Conservation (phyloP, 2,797 vertebrate genomes). For the Hoplostethus atlanticus region DNA sequence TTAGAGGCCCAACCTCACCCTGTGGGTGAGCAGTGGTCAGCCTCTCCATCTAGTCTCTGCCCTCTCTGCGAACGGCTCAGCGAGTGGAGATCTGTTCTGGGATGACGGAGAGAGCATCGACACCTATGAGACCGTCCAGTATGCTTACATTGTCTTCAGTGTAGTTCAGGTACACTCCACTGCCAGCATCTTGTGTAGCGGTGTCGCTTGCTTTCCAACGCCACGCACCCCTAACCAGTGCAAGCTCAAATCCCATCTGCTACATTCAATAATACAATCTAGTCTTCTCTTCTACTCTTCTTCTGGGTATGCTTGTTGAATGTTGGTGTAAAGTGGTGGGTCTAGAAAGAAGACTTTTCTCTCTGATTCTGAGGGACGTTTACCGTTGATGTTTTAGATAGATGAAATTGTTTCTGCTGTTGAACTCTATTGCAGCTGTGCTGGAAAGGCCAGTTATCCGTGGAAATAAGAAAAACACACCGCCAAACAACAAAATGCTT, state of each 20-base stretch:
- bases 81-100: constrained; percentile 91
- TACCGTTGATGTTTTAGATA: too few species aligned
- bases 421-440: too few species aligned
- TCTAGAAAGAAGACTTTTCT: too few species aligned
- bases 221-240: not conserved
- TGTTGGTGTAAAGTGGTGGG: too few species aligned
- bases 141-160: constrained; percentile 86
- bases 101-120: constrained; percentile 89
- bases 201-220: too few species aligned
- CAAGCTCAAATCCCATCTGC: not conserved
- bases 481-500: too few species aligned
- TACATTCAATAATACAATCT: not conserved
- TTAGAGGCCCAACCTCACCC: constrained; percentile 85
- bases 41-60: constrained; percentile 84
- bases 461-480: too few species aligned
- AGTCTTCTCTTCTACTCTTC: too few species aligned
- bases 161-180: constrained; percentile 80
- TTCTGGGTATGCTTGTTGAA: too few species aligned
- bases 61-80: constrained; percentile 77
- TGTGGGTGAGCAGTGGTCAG: constrained; percentile 82
- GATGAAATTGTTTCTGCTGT: too few species aligned
- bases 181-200: not conserved
- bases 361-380: too few species aligned
- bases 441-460: too few species aligned
- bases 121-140: constrained; percentile 84